phyloP scores from a whole-genome alignment of 2,113 vertebrate genomes.

The Orcinus orca region DNA sequence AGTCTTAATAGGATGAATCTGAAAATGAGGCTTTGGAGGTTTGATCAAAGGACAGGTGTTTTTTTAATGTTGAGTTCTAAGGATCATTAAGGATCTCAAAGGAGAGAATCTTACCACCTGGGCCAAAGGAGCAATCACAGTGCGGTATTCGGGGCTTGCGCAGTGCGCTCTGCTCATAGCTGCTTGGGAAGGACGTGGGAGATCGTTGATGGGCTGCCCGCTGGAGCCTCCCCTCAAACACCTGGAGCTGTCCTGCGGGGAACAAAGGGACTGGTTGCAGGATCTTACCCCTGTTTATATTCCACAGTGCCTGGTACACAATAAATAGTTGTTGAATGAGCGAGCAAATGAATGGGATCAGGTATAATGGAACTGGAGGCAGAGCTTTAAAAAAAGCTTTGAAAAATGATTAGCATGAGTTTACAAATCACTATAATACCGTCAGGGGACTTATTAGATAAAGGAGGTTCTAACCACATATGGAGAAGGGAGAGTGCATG shows the following conservation, averaged over 20 bases:
- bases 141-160: fast-evolving
- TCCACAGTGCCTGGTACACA: background rate
- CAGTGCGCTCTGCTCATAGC: fast-evolving
- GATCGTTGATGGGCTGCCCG: background rate
- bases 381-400: background rate
- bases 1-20: background rate
- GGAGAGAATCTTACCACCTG: background rate
- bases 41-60: slow-evolving; percentile 61
- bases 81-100: slow-evolving; percentile 7
- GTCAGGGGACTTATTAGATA: background rate
- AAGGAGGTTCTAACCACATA: background rate
- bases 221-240: background rate
- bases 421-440: background rate
- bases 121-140: background rate
- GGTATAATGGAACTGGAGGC: background rate
- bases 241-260: background rate
- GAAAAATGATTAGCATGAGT: background rate
- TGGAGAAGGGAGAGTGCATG: background rate
- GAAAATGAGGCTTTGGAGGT: slow-evolving; percentile 40
- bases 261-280: no score
- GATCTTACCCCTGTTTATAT: background rate
- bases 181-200: background rate
- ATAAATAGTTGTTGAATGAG: background rate
- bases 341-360: background rate
- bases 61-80: slow-evolving; percentile 55